Base-by-base conservation (phyloP, 1,140 invertebrate genomes). In the Pissodes strobi region DNA sequence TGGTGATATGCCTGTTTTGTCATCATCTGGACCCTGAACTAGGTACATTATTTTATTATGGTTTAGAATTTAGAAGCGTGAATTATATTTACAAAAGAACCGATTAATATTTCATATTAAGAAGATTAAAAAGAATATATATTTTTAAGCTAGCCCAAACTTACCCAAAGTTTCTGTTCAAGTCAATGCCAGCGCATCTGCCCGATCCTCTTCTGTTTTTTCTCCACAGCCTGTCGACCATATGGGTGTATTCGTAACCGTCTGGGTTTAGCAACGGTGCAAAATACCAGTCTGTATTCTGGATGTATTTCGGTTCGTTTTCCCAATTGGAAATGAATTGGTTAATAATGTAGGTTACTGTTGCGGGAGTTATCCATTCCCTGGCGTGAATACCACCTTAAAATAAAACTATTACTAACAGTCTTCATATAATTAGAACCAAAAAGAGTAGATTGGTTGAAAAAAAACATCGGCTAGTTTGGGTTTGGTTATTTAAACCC, bases 311-410 rank as follows among this genome's bases (percentile, higher is more conserved):
- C 6, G 85, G 79, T 72, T 90, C 85, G 4, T 82, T 83, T 18
- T 88, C 82, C 72, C 85, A 86, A 70, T 88, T 88, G 72, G 90
- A 87, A 1, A 90, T 85, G 45, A 96, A 78, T 74, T 93, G 87
- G 71, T 90, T 89, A 22, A 94, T 84, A 15, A 95, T 87, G 74
- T 86, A 95, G 15, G 92, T 88, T 9, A 91, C 89, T 0, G 90
- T 89, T 0, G 94, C 92, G 1, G 92, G 89, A 43, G 92, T 87
- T 57, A 97, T 94, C 94, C 94, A 97, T 81, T 97, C 94, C 25
- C 94, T 79, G 0, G 93, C 93, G 72, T 97, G 94, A 71, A 95
- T 93, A 10, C 92, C 93, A 78, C 84, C 63, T 65, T 22, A 8
- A 56, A 8, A 22, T 30, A 22, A 1, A 34, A 25, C 45, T 21